These are phyloP conservation scores for Branchellion lobata DNA, from an alignment of 2,888 invertebrate genomes.

Conservation along the genomic window DNA sequence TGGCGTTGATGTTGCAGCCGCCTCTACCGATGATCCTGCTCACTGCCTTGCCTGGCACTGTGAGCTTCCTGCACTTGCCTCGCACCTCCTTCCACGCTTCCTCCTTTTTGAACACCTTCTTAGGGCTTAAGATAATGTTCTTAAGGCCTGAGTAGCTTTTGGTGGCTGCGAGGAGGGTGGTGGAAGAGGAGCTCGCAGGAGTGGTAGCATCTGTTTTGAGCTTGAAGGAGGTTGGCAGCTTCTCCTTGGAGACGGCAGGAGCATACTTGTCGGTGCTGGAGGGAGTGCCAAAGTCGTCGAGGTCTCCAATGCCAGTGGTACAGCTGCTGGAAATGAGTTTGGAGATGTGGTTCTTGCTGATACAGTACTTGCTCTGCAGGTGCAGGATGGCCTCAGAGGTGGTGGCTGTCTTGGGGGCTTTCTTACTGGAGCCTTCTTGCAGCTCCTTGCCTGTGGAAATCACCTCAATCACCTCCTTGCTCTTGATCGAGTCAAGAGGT, in stretches of 20 bases:
- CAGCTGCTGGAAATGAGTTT: constrained; percentile 12
- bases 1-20: constrained; percentile 96
- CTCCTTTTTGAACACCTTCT: constrained; percentile 60
- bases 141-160: not conserved
- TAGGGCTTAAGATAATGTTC: constrained; percentile 25
- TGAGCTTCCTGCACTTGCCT: constrained; percentile 78
- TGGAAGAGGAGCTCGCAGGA: not conserved
- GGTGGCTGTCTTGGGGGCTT: too few species aligned
- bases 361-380: not conserved
- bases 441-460: constrained; percentile 9
- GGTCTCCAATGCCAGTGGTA: constrained; percentile 59
- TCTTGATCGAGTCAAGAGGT: not conserved
- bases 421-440: not conserved
- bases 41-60: constrained; percentile 89
- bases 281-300: constrained; percentile 60
- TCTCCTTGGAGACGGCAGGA: not conserved
- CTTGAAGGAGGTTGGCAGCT: not conserved
- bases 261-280: constrained; percentile 47
- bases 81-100: constrained; percentile 98
- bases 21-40: constrained; percentile 95
- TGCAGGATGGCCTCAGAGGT: too few species aligned
- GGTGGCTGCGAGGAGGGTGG: not conserved
- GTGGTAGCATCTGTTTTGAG: not conserved
- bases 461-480: not conserved
- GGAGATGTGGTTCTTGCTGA: constrained; percentile 22